Evolutionary conservation across 2,113 vertebrate genomes (phyloP).

Genomic region (Irena cyanogastra): DNA sequence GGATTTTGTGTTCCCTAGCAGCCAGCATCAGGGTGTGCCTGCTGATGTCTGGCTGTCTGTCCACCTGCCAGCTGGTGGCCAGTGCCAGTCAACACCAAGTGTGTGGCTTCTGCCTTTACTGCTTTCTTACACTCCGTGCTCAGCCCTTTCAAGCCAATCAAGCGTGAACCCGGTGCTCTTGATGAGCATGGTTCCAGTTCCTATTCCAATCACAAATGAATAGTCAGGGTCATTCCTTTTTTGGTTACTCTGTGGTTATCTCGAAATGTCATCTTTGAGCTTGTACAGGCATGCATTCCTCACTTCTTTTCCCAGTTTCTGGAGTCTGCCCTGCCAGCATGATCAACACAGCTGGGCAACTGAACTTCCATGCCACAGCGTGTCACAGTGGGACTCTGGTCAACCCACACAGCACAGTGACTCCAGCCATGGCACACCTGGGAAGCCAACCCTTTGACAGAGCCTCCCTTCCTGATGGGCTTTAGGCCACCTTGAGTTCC

Average conservation of each 20-base stretch:
- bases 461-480: neutral
- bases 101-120: neutral
- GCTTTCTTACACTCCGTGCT: neutral
- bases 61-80: neutral
- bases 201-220: neutral
- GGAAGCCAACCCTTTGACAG: neutral
- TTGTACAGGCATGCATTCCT: neutral
- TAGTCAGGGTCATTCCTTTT: neutral
- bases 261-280: neutral
- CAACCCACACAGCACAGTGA: neutral
- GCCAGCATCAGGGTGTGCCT: neutral
- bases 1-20: neutral
- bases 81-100: neutral
- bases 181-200: neutral
- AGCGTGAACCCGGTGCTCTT: neutral
- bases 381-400: neutral
- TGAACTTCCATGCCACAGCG: neutral
- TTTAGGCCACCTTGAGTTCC: neutral
- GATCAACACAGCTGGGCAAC: neutral
- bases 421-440: fast-evolving
- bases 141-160: neutral
- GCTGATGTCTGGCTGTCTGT: neutral
- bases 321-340: neutral
- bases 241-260: neutral
- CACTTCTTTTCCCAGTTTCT: neutral